Evolutionary conservation across 2,113 vertebrate species (phyloP).

Genomic region (Lophotis ruficrista): DNA sequence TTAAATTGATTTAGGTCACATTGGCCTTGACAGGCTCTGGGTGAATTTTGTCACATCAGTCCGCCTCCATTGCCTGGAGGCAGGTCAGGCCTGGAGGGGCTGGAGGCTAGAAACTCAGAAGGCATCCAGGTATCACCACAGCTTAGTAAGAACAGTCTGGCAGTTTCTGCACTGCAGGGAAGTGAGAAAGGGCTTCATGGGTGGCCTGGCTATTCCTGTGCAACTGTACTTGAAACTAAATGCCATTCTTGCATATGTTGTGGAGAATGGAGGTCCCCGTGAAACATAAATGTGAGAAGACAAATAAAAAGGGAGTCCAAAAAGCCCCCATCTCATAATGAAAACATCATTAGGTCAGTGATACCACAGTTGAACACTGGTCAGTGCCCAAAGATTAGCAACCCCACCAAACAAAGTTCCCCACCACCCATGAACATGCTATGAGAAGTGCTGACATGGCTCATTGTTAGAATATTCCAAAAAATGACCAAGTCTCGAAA

Average conservation of each 20-base stretch:
- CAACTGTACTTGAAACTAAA: background rate
- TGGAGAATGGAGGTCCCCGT: background rate
- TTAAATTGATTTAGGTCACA: background rate
- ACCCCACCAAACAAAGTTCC: background rate
- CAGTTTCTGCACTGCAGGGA: background rate
- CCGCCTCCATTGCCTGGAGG: background rate
- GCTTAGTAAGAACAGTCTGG: background rate
- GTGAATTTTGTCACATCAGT: background rate
- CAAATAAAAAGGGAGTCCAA: background rate
- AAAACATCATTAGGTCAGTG: background rate
- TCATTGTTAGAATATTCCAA: background rate
- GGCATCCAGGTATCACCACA: accelerated
- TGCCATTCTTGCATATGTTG: background rate
- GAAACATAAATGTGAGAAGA: background rate
- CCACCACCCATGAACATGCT: background rate
- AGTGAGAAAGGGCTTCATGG: background rate
- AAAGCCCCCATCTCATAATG: background rate
- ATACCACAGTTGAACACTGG: background rate
- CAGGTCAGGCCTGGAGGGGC: background rate
- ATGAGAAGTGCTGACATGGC: background rate
- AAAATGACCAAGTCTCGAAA: background rate
- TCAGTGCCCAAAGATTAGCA: background rate
- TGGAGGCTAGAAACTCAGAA: background rate
- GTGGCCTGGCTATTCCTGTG: background rate
- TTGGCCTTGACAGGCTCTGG: background rate